Conservation (phyloP, 2,888 invertebrate genomes). For the Meteorus cinctellus region DNA sequence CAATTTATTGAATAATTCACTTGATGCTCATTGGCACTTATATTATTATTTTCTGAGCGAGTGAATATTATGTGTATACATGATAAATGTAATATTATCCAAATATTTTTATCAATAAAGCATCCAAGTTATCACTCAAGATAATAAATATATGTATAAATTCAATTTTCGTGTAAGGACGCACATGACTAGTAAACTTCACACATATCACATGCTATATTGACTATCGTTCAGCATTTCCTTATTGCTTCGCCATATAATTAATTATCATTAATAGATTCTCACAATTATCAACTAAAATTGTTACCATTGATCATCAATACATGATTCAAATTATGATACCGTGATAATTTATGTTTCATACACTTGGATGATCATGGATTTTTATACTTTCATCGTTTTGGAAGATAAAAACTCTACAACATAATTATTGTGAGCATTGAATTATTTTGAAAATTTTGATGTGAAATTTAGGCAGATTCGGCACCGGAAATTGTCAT, state of each 20-base stretch:
- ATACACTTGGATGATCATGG: slow-evolving; percentile 45
- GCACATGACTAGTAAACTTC: slow-evolving; percentile 69
- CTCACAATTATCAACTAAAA: slow-evolving; percentile 17
- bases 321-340: slow-evolving; percentile 34
- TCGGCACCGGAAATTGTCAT: slow-evolving; percentile 62
- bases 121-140: slow-evolving; percentile 44
- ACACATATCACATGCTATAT: slow-evolving; percentile 73
- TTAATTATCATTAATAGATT: slow-evolving; percentile 20
- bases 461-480: slow-evolving; percentile 59
- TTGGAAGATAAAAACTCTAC: background rate
- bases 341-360: slow-evolving; percentile 38
- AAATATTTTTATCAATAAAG: slow-evolving; percentile 39
- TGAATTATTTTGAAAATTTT: too few relatives aligned
- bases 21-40: slow-evolving; percentile 52
- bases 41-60: slow-evolving; percentile 46
- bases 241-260: slow-evolving; percentile 8
- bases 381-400: slow-evolving; percentile 55
- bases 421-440: slow-evolving; percentile 11
- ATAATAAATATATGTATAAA: slow-evolving; percentile 45
- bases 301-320: slow-evolving; percentile 39
- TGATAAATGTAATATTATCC: slow-evolving; percentile 55
- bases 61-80: slow-evolving; percentile 38
- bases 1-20: slow-evolving; percentile 30
- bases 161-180: slow-evolving; percentile 52
- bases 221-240: slow-evolving; percentile 70